Evolutionary conservation across 2,797 vertebrate genomes (phyloP), one percentile per base, ranked within the genome.

Genomic region (Alca torda): DNA sequence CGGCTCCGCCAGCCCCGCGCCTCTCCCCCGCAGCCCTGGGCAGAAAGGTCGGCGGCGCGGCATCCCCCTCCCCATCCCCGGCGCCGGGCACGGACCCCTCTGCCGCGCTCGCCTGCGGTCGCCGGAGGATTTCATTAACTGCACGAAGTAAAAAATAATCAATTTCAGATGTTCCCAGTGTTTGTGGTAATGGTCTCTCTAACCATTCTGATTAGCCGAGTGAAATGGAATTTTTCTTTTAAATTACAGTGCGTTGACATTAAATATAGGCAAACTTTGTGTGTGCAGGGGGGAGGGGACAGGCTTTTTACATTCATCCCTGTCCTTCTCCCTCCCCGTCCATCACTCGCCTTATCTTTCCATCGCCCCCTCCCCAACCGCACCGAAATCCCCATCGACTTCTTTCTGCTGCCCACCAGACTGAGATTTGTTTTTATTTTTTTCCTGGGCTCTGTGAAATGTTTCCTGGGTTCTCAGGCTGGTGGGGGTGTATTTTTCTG

Each of bases 171-270:
- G 96, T 97, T 97, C 95, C 94, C 95, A 93, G 96, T 96, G 97
- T 97, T 98, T 97, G 97, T 96, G 94, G 97, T 97, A 97, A 98
- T 97, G 97, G 97, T 88, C 96, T 98, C 95, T 92, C 97, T 95
- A 97, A 97, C 97, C 93, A 93, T 98, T 98, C 97, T 95, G 97
- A 98, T 98, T 97, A 97, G 97, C 97, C 26, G 46, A 89, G 96
- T 96, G 97, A 96, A 96, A 96, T 97, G 97, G 97, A 96, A 98
- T 98, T 97, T 98, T 98, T 97, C 97, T 98, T 97, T 93, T 94
- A 97, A 97, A 97, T 97, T 96, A 96, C 96, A 95, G 90, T 3
- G 20, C 48, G 48, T 84, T 96, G 98, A 97, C 97, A 59, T 97
- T 97, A 97, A 97, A 97, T 96, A 93, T 86, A 95, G 93, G 94